Conservation (phyloP, 2,888 invertebrate species). For the Caenorhabditis uteleia region DNA sequence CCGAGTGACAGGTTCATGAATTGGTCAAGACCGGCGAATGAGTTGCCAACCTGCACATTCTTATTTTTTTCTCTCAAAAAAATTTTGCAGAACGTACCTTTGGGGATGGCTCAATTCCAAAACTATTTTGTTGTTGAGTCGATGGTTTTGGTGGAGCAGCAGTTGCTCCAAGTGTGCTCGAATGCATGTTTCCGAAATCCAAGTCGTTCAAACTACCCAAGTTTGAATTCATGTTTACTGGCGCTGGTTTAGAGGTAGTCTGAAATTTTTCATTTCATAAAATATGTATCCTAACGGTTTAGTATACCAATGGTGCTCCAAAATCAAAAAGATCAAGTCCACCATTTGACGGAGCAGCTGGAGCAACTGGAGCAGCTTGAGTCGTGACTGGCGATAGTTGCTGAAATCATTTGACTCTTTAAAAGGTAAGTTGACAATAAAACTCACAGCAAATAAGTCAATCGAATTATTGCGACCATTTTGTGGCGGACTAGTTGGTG, state of each 20-base stretch:
- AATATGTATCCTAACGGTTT: too few relatives aligned
- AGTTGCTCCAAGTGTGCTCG: background rate
- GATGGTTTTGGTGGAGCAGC: background rate
- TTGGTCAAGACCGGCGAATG: slow-evolving; percentile 28
- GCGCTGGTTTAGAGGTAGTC: background rate
- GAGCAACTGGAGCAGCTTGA: background rate
- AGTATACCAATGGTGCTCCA: slow-evolving; percentile 7
- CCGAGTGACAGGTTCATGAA: slow-evolving; percentile 29
- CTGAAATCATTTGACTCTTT: background rate
- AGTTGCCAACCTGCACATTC: slow-evolving; percentile 34
- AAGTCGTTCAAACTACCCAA: slow-evolving; percentile 3
- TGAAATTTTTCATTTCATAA: background rate
- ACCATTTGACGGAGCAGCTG: background rate
- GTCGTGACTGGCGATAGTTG: slow-evolving; percentile 4
- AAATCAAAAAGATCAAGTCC: slow-evolving; percentile 23
- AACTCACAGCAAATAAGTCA: too few relatives aligned
- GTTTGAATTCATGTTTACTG: background rate
- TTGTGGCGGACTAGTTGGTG: too few relatives aligned
- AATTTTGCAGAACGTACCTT: too few relatives aligned
- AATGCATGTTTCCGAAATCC: background rate
- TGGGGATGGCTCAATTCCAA: background rate
- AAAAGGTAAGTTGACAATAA: background rate
- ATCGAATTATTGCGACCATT: too few relatives aligned
- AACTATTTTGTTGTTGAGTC: too few relatives aligned
- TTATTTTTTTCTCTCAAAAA: background rate